Evolutionary conservation across 2,797 vertebrate genomes (phyloP).

Genomic region (Bufotes viridis): DNA sequence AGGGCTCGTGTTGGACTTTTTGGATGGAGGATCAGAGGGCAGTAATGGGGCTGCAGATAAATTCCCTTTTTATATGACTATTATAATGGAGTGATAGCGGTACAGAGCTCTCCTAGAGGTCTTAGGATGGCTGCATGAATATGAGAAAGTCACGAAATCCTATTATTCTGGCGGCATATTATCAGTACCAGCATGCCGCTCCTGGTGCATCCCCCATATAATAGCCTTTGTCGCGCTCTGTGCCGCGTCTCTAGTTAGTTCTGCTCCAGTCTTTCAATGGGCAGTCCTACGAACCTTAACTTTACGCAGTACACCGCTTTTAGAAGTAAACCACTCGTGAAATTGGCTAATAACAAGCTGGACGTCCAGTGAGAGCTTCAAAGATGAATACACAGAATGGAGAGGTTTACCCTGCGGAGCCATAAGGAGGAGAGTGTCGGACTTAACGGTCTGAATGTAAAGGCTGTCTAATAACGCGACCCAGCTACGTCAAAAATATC

Average conservation of each 20-base stretch:
- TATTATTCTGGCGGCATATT: not conserved
- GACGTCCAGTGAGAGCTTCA: slow-evolving; percentile 6
- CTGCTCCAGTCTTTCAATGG: slow-evolving; percentile 34
- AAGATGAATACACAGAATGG: slow-evolving; percentile 19
- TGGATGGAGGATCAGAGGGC: not conserved
- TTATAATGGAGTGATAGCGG: not conserved
- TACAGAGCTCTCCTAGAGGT: not conserved
- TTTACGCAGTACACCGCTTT: slow-evolving; percentile 9
- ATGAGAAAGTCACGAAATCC: not conserved
- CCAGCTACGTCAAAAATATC: not conserved
- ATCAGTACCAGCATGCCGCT: not conserved
- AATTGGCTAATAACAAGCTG: slow-evolving; percentile 22
- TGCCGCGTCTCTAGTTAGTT: not conserved
- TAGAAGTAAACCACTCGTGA: not conserved
- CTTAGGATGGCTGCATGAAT: not conserved
- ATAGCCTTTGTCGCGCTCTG: slow-evolving; percentile 31
- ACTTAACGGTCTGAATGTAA: not conserved
- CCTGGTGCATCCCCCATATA: slow-evolving; percentile 17
- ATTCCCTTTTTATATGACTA: not conserved
- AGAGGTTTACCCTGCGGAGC: not conserved
- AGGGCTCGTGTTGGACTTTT: not conserved
- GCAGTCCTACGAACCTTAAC: slow-evolving; percentile 42
- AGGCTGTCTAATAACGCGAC: not conserved
- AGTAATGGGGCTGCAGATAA: not conserved
- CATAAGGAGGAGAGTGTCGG: not conserved